Base-by-base conservation (phyloP, 2,113 vertebrate genomes). In the Drymodes brunneopygia region DNA sequence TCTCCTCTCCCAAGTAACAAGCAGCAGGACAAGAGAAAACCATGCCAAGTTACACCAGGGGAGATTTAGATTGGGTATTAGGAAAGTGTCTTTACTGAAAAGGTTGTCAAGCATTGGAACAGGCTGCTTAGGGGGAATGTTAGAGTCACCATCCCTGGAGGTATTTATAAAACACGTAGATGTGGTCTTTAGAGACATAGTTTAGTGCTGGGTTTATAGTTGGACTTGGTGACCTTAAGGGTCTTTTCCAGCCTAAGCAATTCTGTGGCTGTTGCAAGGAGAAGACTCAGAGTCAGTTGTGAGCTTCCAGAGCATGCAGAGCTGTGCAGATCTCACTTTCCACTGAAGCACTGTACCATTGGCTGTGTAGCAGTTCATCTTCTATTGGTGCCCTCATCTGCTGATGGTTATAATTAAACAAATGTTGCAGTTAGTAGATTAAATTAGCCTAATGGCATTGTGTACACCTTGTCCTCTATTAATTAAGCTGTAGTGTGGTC, bases 141-240 rank as follows among this genome's bases (percentile, higher is more conserved):
- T 64, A 18, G n/a, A n/a, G 15, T 42, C 50, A 57, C 22, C 27
- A 57, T 65, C 10, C 22, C 36, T 44, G 50, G 27, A 50, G 18
- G 18, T 33, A 57, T 65, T 81, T 57, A 19, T 50, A 36, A 57
- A 27, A 50, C 15, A 28, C 9, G 44, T 23, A 31, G 35, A 42
- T 50, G 8, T 15, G 33, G 27, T 4, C 36, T 64, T 50, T 57
- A 72, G 44, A 0, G 44, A 36, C 44, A 15, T 1, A 1, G 14
- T 57, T 88, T 56, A 88, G 31, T 65, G 35, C 27, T 72, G 50
- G 31, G 6, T 56, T 9, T 8, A 45, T 64, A 9, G 44, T 72
- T 72, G 31, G 35, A 56, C 42, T 50, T 0, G 0, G 1, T 64
- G 25, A 35, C 48, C 58, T 35, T 57, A 57, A 71, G 48, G 23